Evolutionary conservation across 2,113 vertebrate genomes (phyloP).

Genomic region (Etheostoma cragini): DNA sequence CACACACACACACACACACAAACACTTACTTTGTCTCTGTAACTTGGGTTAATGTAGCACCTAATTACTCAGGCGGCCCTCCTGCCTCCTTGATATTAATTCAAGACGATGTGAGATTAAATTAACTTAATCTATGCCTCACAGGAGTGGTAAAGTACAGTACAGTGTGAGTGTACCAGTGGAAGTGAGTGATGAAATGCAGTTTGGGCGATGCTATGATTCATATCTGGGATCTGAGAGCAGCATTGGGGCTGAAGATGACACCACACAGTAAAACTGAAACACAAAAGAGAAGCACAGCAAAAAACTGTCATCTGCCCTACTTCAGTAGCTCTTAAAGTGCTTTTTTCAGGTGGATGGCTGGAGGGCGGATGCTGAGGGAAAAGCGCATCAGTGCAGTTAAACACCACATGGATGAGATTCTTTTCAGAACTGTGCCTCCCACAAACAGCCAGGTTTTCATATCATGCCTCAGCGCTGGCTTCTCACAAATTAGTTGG

Average conservation of each 20-base stretch:
- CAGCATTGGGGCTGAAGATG: constrained; percentile 33
- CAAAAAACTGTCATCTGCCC: constrained; percentile 55
- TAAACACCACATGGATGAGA: constrained; percentile 48
- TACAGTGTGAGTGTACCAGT: constrained; percentile 33
- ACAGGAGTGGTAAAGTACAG: constrained; percentile 26
- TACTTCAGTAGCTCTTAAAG: constrained; percentile 55
- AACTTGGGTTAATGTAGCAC: constrained; percentile 44
- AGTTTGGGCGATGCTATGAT: constrained; percentile 38
- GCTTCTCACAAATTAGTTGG: constrained; percentile 50
- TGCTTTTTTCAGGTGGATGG: constrained; percentile 59
- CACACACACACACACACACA: background rate
- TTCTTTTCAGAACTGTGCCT: constrained; percentile 38
- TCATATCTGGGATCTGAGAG: constrained; percentile 49
- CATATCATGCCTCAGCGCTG: constrained; percentile 37
- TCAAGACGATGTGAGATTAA: constrained; percentile 49
- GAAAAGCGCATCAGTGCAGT: constrained; percentile 41
- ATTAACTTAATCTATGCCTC: constrained; percentile 48
- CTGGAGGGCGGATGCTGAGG: constrained; percentile 62
- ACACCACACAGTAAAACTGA: constrained; percentile 33
- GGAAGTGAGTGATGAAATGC: constrained; percentile 55
- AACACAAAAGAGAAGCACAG: constrained; percentile 45
- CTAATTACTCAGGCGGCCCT: constrained; percentile 50
- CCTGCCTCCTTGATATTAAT: constrained; percentile 51
- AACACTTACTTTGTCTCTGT: constrained; percentile 18
- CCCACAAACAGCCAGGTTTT: constrained; percentile 47